Evolutionary conservation across 2,888 invertebrate genomes (phyloP), one percentile per base, ranked within the genome.

Genomic region (Octonoba sinensis): DNA sequence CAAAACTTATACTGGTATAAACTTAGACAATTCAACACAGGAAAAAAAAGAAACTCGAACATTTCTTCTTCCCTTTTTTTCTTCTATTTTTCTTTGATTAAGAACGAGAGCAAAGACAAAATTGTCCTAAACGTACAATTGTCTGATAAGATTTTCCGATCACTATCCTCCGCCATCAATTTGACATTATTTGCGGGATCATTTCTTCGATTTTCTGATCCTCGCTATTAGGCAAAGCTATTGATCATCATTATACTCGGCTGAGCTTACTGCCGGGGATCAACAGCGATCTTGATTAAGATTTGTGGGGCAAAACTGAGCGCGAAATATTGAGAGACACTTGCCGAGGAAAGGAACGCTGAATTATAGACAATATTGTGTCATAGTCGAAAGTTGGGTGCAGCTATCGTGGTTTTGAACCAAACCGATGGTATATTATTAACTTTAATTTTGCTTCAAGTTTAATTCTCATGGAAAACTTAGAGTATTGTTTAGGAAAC

Each of bases 161-260:
- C 60, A 22, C 60, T 36, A 20, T 57, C 57, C 24, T 59, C 47
- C 36, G 27, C 51, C 47, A 27, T 20, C 44, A 22, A 54, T 57
- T 60, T 75, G 59, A 49, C 67, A 60, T 67, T 75, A 75, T 75
- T 67, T 49, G 59, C 59, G n/a, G 57, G 44, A 24, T 20, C 44
- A 65, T 74, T 74, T 49, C 57, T 57, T 59, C n/a, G 64, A 49
- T 49, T 46, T 64, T n/a, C 75, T 75, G 75, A 75, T 75, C 75
- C 67, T 46, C 27, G 67, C 75, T 67, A 75, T 75, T 75, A 75
- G 60, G 66, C 47, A 44, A 20, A 20, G 51, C 20, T 67, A 75
- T 75, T 75, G 75, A 75, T 75, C 75, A 75, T 75, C 75, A 75
- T 75, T 75, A 75, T 60, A 59, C 36, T 51, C 75, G 67, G 60